Evolutionary conservation across 1,140 invertebrate species (phyloP), one percentile per base, ranked within the genome.

Genomic region (Drosophila pandora): DNA sequence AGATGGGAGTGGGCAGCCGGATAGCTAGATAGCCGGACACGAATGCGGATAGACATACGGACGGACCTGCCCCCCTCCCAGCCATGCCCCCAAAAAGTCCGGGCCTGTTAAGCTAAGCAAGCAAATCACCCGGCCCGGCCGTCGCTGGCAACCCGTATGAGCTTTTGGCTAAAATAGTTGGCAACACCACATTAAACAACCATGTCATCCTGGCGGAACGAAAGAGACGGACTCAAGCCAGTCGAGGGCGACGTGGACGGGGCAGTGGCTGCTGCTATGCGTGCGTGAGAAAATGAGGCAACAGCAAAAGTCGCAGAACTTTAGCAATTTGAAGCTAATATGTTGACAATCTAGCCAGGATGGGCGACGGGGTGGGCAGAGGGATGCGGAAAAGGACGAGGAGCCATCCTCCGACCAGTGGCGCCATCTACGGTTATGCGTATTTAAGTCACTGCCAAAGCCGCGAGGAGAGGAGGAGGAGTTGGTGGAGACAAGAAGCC

Each of bases 171-270:
- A 84, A 90, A 90, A 90, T 90, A 90, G 87, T 90, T 90, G 87
- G 87, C 82, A 90, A 90, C 88, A 90, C 76, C 88, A 90, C 74
- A 90, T 90, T 90, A 90, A 90, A 90, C 87, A 90, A 78, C 69
- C 69, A 23, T 58, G 56, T 32, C 70, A 48, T 41, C 47, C 72
- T 56, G 61, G 77, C 60, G 39, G 57, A 59, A n/a, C 12, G 22
- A 34, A 25, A 34, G 39, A 57, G 41, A 61, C 17, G 22, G 30
- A 10, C 34, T 37, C 34, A 3, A 3, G 23, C 23, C 8, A 2
- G 2, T 9, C 3, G 47, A 50, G 22, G 41, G 34, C n/a, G 61
- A n/a, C 9, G 12, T 10, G 41, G 5, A n/a, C 9, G 12, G n/a
- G 41, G 5, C 7, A 28, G 47, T 22, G 45, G 55, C 41, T 41